phyloP scores from a whole-genome alignment of 2,113 vertebrate species.

The Hemiprocne comata region DNA sequence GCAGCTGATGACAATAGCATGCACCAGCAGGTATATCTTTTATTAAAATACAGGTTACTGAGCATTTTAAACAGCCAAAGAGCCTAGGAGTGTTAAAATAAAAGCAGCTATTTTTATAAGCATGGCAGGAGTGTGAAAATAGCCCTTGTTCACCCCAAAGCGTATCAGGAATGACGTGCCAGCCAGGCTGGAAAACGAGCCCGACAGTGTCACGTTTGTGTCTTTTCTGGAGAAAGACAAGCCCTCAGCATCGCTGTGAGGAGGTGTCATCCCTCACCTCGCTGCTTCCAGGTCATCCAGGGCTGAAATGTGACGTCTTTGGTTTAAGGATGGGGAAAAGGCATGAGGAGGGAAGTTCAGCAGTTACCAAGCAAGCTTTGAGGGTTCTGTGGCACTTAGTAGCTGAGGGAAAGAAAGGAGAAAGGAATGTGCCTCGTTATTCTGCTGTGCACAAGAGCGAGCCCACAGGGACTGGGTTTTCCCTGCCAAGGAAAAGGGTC shows the following conservation, averaged over 20 bases:
- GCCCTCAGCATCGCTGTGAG: no score
- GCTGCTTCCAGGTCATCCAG: no score
- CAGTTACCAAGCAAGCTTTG: not conserved
- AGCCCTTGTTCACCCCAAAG: not conserved
- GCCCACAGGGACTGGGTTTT: not conserved
- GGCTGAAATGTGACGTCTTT: no score
- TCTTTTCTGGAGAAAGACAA: not conserved
- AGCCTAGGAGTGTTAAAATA: not conserved
- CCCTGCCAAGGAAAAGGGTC: not conserved
- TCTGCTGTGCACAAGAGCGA: no score
- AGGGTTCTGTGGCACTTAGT: not conserved
- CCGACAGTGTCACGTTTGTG: rapidly evolving
- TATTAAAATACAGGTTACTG: not conserved
- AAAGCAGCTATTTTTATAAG: not conserved
- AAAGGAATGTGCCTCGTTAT: not conserved
- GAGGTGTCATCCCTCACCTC: no score
- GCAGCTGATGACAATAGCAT: not conserved
- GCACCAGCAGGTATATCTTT: not conserved
- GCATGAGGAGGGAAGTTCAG: not conserved
- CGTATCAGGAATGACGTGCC: not conserved
- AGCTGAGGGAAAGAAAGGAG: not conserved
- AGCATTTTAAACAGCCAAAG: not conserved
- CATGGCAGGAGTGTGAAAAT: constrained; percentile 9
- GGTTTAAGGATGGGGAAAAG: not conserved
- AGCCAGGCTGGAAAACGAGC: constrained; percentile 9